Base-by-base conservation (phyloP, 2,888 invertebrate genomes). In the Drosophila melanocephala region DNA sequence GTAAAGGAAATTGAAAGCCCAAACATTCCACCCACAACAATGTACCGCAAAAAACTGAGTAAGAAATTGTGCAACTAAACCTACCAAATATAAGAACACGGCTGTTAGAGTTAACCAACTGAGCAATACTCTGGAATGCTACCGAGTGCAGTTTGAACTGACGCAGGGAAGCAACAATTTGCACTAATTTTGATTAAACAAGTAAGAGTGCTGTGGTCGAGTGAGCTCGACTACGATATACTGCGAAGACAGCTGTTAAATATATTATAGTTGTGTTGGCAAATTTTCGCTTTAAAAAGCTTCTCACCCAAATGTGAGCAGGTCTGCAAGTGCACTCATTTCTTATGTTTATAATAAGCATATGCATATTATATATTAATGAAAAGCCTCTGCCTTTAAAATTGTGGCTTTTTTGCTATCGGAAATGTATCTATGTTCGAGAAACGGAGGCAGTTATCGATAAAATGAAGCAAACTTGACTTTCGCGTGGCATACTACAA, bases 61-160 rank as follows among this genome's bases (percentile, higher is more conserved):
- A 78, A 78, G 74, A 87, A 78, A 84, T 87, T 72, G 81, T 81
- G 78, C 75, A 81, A 70, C 68, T 74, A 62, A 69, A 69, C 44
- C 32, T 26, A 6, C 35, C 35, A 59, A 63, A 60, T 56, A n/a
- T n/a, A 26, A 16, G 47, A 47, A 22, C 9, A 26, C 9, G 16
- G 26, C 22, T 26, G 16, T 26, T 47, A 5, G 26, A 70, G 35
- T 3, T 26, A 28, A 64, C 19, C 37, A 37, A 56, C 56, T 56
- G 37, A 7, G 3, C 26, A 39, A 39, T 39, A 37, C 56, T 56
- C 37, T 39, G 47, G 26, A 9, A 47, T 47, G 47, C 47, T 16
- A 7, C 7, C 14, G 47, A 26, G 16, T 22, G 26, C 47, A 26
- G 47, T 26, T 16, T 26, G 22, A 16, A 47, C 47, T 47, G 47